These are phyloP conservation scores for Pelobates cultripes DNA, from an alignment of 2,797 vertebrate species.

Conservation along the genomic window DNA sequence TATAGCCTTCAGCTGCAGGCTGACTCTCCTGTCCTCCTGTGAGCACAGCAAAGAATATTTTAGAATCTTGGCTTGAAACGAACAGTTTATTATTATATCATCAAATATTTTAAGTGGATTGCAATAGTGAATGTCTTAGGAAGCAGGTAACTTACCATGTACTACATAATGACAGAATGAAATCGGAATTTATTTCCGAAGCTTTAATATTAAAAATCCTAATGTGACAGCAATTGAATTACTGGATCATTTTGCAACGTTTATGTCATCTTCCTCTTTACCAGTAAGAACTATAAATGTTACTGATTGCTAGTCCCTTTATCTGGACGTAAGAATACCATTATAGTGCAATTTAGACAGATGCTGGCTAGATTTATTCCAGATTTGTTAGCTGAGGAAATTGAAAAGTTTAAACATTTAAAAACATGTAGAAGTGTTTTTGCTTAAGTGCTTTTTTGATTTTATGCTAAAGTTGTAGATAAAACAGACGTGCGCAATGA, in stretches of 20 bases:
- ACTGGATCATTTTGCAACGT: conserved; percentile 49
- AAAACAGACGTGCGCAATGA: not conserved
- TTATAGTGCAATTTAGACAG: conserved; percentile 47
- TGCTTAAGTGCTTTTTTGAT: conserved; percentile 28
- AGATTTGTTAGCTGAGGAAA: conserved; percentile 50
- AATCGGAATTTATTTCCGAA: conserved; percentile 68
- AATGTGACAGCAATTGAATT: conserved; percentile 66
- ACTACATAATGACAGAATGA: conserved; percentile 69
- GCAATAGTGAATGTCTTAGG: conserved; percentile 64
- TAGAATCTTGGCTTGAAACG: conserved; percentile 67
- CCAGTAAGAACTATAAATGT: conserved; percentile 59
- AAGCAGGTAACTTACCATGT: conserved; percentile 72
- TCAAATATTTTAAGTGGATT: conserved; percentile 72
- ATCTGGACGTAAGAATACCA: conserved; percentile 45
- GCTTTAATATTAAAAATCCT: conserved; percentile 62
- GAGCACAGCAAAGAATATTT: conserved; percentile 58
- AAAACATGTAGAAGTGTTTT: conserved; percentile 20
- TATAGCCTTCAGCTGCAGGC: too few species aligned
- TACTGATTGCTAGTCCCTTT: conserved; percentile 57
- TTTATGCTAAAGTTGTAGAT: not conserved
- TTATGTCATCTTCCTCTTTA: conserved; percentile 52
- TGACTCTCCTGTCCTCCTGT: too few species aligned
- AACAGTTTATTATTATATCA: conserved; percentile 74
- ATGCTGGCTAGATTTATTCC: conserved; percentile 52
- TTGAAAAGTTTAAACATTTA: conserved; percentile 47